A percentile compares a stretch with the other conserved stretches of the same genome.
phyloP scores from a whole-genome alignment of 2,888 invertebrate species.

The Oxytorus armatus region DNA sequence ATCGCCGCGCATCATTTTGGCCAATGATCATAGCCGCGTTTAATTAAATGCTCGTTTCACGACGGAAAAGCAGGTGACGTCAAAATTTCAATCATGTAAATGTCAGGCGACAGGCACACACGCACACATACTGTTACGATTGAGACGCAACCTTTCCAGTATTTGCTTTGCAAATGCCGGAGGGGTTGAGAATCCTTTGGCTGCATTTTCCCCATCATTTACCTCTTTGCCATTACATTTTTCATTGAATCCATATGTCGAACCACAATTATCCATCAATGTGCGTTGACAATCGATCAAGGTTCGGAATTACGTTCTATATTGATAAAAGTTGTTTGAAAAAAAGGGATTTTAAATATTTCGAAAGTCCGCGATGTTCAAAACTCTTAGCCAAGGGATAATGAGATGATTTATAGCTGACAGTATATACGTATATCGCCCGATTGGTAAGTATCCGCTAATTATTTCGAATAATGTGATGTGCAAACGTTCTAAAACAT shows the following conservation, averaged over 20 bases:
- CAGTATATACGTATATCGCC: not conserved
- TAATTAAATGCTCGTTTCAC: slow-evolving; percentile 36
- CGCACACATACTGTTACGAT: not conserved
- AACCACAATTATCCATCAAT: not conserved
- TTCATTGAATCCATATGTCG: not conserved
- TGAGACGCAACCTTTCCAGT: not conserved
- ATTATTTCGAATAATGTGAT: slow-evolving; percentile 29
- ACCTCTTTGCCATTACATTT: not conserved
- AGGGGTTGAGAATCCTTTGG: not conserved
- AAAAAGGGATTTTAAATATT: not conserved
- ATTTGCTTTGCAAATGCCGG: not conserved
- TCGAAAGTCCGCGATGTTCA: not conserved
- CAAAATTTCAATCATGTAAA: not conserved
- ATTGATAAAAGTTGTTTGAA: not conserved
- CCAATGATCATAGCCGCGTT: not conserved
- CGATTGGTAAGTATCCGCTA: slow-evolving; percentile 12
- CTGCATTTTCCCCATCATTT: not conserved
- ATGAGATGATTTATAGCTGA: slow-evolving; percentile 9
- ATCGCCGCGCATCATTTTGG: not conserved
- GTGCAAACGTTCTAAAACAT: slow-evolving; percentile 16
- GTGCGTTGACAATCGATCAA: not conserved
- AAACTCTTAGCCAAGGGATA: slow-evolving; percentile 6
- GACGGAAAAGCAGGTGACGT: slow-evolving; percentile 4
- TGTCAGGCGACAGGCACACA: not conserved
- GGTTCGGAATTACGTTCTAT: not conserved